Percentiles rank a stretch among this genome's conserved stretches.
phyloP scores from a whole-genome alignment of 2,888 invertebrate species.

The Ethmia dodecea region DNA sequence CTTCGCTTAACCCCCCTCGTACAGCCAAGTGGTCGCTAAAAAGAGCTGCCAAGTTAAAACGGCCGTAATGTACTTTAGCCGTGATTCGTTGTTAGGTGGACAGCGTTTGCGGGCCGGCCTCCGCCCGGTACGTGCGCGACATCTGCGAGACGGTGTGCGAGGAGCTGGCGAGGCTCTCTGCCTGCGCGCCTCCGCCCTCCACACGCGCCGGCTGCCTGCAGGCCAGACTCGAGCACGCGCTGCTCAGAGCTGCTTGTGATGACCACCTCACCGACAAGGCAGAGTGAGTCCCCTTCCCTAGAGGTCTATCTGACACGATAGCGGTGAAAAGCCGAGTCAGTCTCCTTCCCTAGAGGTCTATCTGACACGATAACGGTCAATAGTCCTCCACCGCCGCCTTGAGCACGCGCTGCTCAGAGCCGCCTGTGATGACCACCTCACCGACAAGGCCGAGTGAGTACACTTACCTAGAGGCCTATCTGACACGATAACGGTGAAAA shows the following conservation, averaged over 20 bases:
- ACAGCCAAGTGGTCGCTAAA: too few species aligned
- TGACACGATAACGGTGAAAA: too few species aligned
- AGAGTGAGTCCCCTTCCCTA: conserved; percentile 53
- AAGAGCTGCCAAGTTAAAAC: too few species aligned
- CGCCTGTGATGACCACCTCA: conserved; percentile 55
- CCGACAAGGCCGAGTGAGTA: conserved; percentile 59
- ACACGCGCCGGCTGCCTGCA: conserved; percentile 82
- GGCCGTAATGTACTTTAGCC: too few species aligned
- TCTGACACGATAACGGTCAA: too few species aligned
- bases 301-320: too few species aligned
- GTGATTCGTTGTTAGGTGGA: conserved; percentile 80
- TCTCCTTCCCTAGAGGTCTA: too few species aligned
- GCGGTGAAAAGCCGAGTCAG: too few species aligned
- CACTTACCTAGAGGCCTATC: too few species aligned
- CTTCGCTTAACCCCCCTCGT: too few species aligned
- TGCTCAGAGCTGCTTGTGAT: conserved; percentile 48
- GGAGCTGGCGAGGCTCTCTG: conserved; percentile 91
- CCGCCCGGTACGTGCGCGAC: conserved; percentile 85
- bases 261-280: conserved; percentile 60
- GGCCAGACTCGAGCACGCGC: conserved; percentile 82
- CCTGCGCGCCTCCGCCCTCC: conserved; percentile 70
- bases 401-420: conserved; percentile 65
- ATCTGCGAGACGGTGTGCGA: conserved; percentile 95
- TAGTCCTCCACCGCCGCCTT: conserved; percentile 87
- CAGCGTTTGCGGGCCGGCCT: conserved; percentile 81